Evolutionary conservation across 1,140 invertebrate genomes (phyloP), one percentile per base, ranked within the genome.

Genomic region (Eueides isabella): DNA sequence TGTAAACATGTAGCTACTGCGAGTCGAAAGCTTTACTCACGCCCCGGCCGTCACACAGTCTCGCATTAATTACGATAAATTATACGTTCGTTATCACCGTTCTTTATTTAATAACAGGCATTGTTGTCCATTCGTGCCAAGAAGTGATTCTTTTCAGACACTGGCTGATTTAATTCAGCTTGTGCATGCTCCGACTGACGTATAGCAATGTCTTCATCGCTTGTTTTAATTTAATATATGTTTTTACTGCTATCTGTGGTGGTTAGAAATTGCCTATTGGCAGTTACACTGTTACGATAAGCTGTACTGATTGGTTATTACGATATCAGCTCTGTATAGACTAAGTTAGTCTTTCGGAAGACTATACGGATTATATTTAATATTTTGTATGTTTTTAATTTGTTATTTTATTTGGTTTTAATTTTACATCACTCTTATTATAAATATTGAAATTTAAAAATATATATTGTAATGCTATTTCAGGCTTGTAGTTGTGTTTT

Each of bases 71-170:
- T 89, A 92, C 79, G 70, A 87, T 84, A 92, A 92, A 92, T 91
- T 92, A 88, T 82, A 92, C 72, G 81, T 92, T 91, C 82, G 87
- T 90, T 89, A 91, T 90, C 87, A 87, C 85, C 84, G 80, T 85
- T 85, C 83, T 83, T 87, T 87, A 84, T 90, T 87, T 92, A 90
- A 91, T 91, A 89, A 90, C 86, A 92, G 84, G 80, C 87, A 88
- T 85, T 90, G 89, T 90, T 89, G 83, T 85, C 79, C 87, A 84
- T 92, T 92, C 90, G 89, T 92, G 89, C 81, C 78, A 90, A 89
- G 88, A 76, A 89, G 82, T 89, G 85, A 92, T 92, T 92, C 85
- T 89, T 82, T 90, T 88, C 87, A 89, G 84, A 80, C 89, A 84
- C 80, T 87, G 83, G 81, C 80, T 91, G 89, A 86, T 92, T 90